Base-by-base conservation (phyloP, 2,888 invertebrate genomes). In the Alentia gelatinosa region DNA sequence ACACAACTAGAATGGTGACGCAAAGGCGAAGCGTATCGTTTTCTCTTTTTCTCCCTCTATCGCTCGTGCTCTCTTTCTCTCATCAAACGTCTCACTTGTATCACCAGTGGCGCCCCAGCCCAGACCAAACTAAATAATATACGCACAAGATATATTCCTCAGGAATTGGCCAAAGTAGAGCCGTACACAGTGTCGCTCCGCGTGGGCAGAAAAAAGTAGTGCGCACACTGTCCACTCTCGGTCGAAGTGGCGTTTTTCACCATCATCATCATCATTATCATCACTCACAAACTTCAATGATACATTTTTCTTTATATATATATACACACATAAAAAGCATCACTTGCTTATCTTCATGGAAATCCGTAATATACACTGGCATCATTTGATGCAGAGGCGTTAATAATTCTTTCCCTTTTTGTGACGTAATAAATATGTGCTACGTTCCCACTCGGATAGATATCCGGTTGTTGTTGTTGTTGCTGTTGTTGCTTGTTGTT, bases 291-390 rank as follows among this genome's bases (percentile, higher is more conserved):
- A 74, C 37, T 79, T 37, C 79, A 79, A 37, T 79, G 37, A 79
- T 79, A 79, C 79, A 79, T 56, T 56, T 42, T 42, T 56, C 74
- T 74, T 74, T 74, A 26, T 56, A 9, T 9, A 30, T 68, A 30
- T 79, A 79, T 39, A 79, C 79, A 79, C 79, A 79, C 79, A 79
- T 19, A 79, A 37, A 79, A 79, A 79, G 79, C 79, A 79, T 79
- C 79, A 35, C 79, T 79, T 79, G 37, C 79, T 79, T 39, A 19
- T 79, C 39, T 37, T 79, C 79, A 79, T 68, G 68, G 68, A 68
- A 68, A 68, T 68, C 68, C 68, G 68, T 68, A 68, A n/a, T 12
- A 68, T 68, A 68, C 68, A 68, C 26, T 68, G 68, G 68, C 68
- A 68, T 68, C 68, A 68, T 68, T 30, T 5, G 5, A 19, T 1